phyloP scores from a whole-genome alignment of 2,888 invertebrate genomes.

The Chloroclystis v-ata region DNA sequence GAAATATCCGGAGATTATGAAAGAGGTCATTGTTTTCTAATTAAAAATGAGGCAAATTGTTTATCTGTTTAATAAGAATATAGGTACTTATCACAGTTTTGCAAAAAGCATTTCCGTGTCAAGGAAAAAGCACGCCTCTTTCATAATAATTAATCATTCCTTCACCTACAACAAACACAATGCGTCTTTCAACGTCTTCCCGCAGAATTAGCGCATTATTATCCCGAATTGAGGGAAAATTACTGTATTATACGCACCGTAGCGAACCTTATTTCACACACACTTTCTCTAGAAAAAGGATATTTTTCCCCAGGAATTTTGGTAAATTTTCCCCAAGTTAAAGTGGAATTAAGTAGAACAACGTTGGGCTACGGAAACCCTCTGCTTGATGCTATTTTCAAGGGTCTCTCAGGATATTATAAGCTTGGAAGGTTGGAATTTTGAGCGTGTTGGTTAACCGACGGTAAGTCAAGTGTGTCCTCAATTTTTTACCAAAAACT shows the following conservation, averaged over 20 bases:
- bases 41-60: too few species aligned
- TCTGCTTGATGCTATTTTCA: conserved; percentile 26
- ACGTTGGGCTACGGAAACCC: conserved; percentile 14
- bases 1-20: too few species aligned
- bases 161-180: neutral
- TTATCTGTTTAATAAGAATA: too few species aligned
- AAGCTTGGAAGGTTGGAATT: conserved; percentile 25
- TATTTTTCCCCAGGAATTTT: conserved; percentile 19
- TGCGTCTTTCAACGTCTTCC: neutral
- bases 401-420: conserved; percentile 28
- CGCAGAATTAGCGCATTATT: neutral
- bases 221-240: neutral
- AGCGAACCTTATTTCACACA: conserved; percentile 23
- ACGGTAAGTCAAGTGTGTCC: conserved; percentile 2
- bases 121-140: too few species aligned
- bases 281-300: conserved; percentile 5
- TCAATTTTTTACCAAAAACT: neutral
- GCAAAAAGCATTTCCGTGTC: too few species aligned
- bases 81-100: too few species aligned
- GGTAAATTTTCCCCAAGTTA: conserved; percentile 14
- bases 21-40: too few species aligned
- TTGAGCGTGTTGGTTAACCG: conserved; percentile 23
- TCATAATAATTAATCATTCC: neutral
- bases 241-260: neutral
- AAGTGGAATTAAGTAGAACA: conserved; percentile 33